phyloP scores from a whole-genome alignment of 1,140 invertebrate species.

The Lutraria rhynchaena region DNA sequence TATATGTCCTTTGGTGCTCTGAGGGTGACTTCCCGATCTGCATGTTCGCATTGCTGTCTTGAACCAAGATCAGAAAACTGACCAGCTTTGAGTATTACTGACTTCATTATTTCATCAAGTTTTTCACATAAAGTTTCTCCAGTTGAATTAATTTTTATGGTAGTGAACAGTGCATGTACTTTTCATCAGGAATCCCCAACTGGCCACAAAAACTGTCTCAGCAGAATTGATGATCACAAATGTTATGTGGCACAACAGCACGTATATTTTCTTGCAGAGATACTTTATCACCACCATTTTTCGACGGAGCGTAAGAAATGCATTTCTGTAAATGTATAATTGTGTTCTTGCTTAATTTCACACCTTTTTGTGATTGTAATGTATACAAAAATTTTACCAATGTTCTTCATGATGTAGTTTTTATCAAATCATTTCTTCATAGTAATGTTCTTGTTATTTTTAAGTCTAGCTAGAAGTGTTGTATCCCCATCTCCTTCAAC shows the following conservation, averaged over 20 bases:
- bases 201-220: constrained; percentile 55
- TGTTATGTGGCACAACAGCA: constrained; percentile 53
- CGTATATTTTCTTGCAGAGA: constrained; percentile 33
- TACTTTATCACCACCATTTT: constrained; percentile 52
- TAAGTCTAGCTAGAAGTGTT: constrained; percentile 43
- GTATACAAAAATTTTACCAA: constrained; percentile 48
- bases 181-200: constrained; percentile 18
- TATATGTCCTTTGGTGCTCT: constrained; percentile 45
- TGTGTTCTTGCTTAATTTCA: constrained; percentile 51
- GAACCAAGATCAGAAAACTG: constrained; percentile 40
- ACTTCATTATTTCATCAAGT: constrained; percentile 2
- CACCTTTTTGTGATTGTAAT: constrained; percentile 8
- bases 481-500: constrained; percentile 60
- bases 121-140: neutral
- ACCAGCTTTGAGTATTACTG: neutral
- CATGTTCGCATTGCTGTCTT: constrained; percentile 43
- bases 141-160: constrained; percentile 38
- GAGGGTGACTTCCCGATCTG: constrained; percentile 7
- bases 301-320: constrained; percentile 54
- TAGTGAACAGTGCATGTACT: constrained; percentile 53
- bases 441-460: constrained; percentile 10
- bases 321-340: constrained; percentile 52
- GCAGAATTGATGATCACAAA: constrained; percentile 50
- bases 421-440: constrained; percentile 56
- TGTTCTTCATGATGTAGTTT: constrained; percentile 55